A percentile compares a stretch with the other conserved stretches of the same genome.
These are phyloP conservation scores for Lacanobia oleracea DNA, from an alignment of 2,888 invertebrate genomes.

Conservation along the genomic window DNA sequence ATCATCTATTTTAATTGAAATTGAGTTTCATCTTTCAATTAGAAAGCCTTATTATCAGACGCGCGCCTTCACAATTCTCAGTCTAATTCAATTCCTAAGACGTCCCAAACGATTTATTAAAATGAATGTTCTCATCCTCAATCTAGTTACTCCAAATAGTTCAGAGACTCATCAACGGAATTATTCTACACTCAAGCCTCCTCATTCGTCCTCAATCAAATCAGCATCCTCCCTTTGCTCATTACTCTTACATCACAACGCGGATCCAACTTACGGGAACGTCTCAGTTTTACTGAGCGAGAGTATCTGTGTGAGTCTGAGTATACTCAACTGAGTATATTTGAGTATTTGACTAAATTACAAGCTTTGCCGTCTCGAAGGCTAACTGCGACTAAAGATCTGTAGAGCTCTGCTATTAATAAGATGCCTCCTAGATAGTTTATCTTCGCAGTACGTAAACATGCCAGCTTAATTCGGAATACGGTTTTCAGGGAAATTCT, in stretches of 20 bases:
- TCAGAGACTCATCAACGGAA: slow-evolving; percentile 54
- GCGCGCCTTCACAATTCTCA: slow-evolving; percentile 29
- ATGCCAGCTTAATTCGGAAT: slow-evolving; percentile 56
- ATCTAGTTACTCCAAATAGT: slow-evolving; percentile 54
- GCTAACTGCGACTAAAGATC: slow-evolving; percentile 62
- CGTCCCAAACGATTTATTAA: slow-evolving; percentile 49
- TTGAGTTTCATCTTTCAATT: slow-evolving; percentile 19
- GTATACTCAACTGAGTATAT: slow-evolving; percentile 47
- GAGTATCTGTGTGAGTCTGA: slow-evolving; percentile 43
- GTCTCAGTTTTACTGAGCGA: slow-evolving; percentile 44
- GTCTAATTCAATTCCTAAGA: slow-evolving; percentile 40
- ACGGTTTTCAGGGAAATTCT: slow-evolving; percentile 43
- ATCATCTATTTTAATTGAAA: neutral
- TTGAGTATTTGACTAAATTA: slow-evolving; percentile 69
- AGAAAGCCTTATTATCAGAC: slow-evolving; percentile 12
- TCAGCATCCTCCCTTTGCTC: slow-evolving; percentile 44
- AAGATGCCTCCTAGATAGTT: slow-evolving; percentile 62
- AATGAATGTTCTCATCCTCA: slow-evolving; percentile 47
- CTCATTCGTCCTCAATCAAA: slow-evolving; percentile 55
- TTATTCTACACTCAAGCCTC: slow-evolving; percentile 53
- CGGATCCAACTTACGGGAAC: slow-evolving; percentile 48
- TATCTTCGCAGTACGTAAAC: slow-evolving; percentile 58
- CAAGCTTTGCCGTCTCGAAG: slow-evolving; percentile 56
- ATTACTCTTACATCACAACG: slow-evolving; percentile 50
- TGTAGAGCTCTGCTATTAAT: slow-evolving; percentile 57